Percentiles rank a stretch among this genome's conserved stretches.
These are phyloP conservation scores for Craseonycteris thonglongyai DNA, from an alignment of 2,113 vertebrate genomes.

Conservation along the genomic window DNA sequence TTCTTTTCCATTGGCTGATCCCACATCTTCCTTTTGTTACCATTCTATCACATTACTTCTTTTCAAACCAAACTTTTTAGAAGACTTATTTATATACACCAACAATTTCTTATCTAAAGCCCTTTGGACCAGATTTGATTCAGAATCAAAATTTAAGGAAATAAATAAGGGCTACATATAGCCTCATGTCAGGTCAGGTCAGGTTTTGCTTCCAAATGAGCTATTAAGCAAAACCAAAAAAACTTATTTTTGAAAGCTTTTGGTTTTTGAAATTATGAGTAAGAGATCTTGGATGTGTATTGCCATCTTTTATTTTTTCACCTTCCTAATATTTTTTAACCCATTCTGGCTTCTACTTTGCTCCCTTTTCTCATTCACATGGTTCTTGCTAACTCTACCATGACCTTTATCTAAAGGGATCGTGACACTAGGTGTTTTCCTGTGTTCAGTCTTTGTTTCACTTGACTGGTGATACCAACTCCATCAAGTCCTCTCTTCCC, in stretches of 20 bases:
- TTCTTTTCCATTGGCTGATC: neutral
- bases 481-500: neutral
- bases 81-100: neutral
- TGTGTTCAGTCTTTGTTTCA: neutral
- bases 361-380: neutral
- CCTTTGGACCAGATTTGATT: neutral
- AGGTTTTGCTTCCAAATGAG: neutral
- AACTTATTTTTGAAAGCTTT: neutral
- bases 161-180: neutral
- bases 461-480: neutral
- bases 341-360: neutral
- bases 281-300: neutral
- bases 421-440: neutral
- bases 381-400: neutral
- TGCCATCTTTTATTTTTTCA: slow-evolving; percentile 7
- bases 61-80: neutral
- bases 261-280: neutral
- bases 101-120: neutral
- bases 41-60: neutral
- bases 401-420: neutral
- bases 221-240: neutral
- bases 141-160: neutral
- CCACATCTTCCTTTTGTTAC: neutral
- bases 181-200: neutral
- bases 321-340: neutral